Evolutionary conservation across 2,797 vertebrate genomes (phyloP).

Genomic region (Xenentodon cancila): DNA sequence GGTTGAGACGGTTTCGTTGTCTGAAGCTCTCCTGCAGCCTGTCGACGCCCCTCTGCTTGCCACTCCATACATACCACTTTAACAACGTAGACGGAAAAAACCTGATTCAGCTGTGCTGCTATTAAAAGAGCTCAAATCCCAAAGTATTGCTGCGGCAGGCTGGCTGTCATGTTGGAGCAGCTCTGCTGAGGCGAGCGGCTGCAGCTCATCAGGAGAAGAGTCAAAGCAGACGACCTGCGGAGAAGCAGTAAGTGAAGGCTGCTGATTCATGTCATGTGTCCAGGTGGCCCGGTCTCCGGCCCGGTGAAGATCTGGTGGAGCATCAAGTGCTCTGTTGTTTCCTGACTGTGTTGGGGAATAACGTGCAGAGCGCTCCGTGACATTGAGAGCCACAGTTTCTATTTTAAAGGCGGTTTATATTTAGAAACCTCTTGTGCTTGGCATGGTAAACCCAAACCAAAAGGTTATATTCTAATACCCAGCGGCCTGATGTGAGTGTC

Average conservation of each 20-base stretch:
- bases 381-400: conserved; percentile 33
- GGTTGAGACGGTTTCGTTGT: neutral
- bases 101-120: conserved; percentile 80
- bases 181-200: conserved; percentile 44
- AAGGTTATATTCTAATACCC: conserved; percentile 30
- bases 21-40: neutral
- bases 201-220: conserved; percentile 37
- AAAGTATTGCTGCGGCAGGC: conserved; percentile 42
- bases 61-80: conserved; percentile 59
- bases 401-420: conserved; percentile 71
- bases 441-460: conserved; percentile 30
- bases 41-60: conserved; percentile 15
- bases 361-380: conserved; percentile 1
- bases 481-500: neutral
- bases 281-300: conserved; percentile 3
- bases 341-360: conserved; percentile 10
- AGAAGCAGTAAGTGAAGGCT: conserved; percentile 42
- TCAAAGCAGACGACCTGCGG: conserved; percentile 29
- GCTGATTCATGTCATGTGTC: conserved; percentile 1
- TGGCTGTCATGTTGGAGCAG: conserved; percentile 34
- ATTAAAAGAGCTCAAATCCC: conserved; percentile 80
- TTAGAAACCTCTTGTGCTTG: conserved; percentile 55
- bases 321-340: neutral
- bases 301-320: neutral
- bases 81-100: conserved; percentile 63